phyloP scores from a whole-genome alignment of 2,113 vertebrate genomes.

The Nettapus auritus region DNA sequence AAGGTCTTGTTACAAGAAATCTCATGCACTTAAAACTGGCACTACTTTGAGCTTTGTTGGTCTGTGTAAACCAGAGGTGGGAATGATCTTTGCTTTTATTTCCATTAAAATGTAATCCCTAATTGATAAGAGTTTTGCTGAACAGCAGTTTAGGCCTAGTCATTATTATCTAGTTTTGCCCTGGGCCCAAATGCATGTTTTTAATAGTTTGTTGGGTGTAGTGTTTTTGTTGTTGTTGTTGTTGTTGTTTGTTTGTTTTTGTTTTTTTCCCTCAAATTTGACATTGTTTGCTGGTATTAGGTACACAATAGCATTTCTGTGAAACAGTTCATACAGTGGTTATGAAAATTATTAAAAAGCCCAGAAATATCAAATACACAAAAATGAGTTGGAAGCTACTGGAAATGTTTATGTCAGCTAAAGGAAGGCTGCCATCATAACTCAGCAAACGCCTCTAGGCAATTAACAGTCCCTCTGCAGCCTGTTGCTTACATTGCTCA shows the following conservation, averaged over 20 bases:
- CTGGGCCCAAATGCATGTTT: background rate
- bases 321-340: fast-evolving
- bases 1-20: background rate
- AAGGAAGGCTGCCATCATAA: background rate
- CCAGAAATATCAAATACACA: background rate
- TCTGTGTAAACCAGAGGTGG: background rate
- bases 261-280: background rate
- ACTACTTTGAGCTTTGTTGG: background rate
- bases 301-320: background rate
- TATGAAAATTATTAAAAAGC: background rate
- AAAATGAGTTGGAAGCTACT: background rate
- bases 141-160: background rate
- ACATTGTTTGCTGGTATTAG: background rate
- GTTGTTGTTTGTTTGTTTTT: background rate
- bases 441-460: background rate
- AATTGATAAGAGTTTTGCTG: background rate
- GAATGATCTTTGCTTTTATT: background rate
- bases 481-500: background rate
- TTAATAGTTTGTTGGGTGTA: background rate
- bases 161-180: background rate
- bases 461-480: fast-evolving
- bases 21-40: background rate
- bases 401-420: background rate
- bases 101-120: background rate
- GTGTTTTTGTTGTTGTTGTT: too few relatives aligned